Conservation (phyloP, 2,888 invertebrate genomes). For the Aproaerema taeniolella region DNA sequence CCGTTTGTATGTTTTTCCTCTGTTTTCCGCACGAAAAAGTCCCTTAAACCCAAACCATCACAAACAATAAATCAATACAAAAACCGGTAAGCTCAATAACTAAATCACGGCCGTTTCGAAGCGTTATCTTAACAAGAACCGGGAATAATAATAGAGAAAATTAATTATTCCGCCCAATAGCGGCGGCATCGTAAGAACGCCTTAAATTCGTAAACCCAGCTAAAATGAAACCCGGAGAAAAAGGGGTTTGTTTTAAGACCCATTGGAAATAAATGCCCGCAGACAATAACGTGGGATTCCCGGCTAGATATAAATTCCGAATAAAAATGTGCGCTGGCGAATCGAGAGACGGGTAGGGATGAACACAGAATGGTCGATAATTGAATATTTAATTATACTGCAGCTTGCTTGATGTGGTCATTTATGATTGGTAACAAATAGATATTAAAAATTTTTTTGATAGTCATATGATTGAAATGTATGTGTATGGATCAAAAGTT, state of each 20-base stretch:
- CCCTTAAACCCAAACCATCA: too few species aligned
- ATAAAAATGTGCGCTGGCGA: constrained; percentile 63
- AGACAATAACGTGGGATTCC: constrained; percentile 76
- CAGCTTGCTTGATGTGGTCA: too few species aligned
- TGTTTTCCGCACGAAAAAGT: too few species aligned
- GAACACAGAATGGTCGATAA: too few species aligned
- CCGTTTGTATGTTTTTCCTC: too few species aligned
- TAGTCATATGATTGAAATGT: too few species aligned
- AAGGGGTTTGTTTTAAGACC: constrained; percentile 77
- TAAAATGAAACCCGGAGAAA: constrained; percentile 72
- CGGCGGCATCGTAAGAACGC: constrained; percentile 55
- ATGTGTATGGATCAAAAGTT: too few species aligned
- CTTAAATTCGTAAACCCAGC: constrained; percentile 74
- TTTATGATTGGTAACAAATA: too few species aligned
- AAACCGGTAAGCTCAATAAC: too few species aligned
- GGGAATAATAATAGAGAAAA: constrained; percentile 67
- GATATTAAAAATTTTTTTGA: too few species aligned
- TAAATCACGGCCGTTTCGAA: constrained; percentile 17
- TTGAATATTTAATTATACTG: too few species aligned
- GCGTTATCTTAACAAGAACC: constrained; percentile 58
- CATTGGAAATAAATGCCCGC: constrained; percentile 72
- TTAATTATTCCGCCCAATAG: constrained; percentile 66
- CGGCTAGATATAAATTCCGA: constrained; percentile 70
- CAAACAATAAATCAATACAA: too few species aligned
- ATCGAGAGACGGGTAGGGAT: constrained; percentile 30